Evolutionary conservation across 2,888 invertebrate genomes (phyloP).

Genomic region (Melieria crassipennis): DNA sequence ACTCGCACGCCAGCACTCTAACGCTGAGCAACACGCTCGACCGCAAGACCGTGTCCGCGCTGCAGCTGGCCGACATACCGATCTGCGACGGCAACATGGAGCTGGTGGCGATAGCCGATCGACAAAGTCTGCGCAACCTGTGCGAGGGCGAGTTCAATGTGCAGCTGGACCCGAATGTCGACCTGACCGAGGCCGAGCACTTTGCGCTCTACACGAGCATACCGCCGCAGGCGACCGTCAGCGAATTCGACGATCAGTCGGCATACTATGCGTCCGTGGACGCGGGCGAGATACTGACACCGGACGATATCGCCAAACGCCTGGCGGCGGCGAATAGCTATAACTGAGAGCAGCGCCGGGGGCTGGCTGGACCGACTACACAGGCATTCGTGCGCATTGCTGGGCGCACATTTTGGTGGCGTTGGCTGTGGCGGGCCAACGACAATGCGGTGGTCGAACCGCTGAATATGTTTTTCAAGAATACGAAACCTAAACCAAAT

Average conservation of each 20-base stretch:
- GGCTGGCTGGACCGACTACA: too few species aligned
- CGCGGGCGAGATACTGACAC: constrained; percentile 74
- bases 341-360: constrained; percentile 39
- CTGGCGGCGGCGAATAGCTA: constrained; percentile 56
- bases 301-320: constrained; percentile 63
- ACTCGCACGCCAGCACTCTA: constrained; percentile 63
- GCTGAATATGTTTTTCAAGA: too few species aligned
- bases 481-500: too few species aligned
- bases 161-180: constrained; percentile 69
- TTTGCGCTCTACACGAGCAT: constrained; percentile 87
- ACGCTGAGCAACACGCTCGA: constrained; percentile 62
- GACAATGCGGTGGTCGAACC: too few species aligned
- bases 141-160: constrained; percentile 66
- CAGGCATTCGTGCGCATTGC: too few species aligned
- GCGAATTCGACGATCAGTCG: constrained; percentile 89
- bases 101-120: constrained; percentile 69
- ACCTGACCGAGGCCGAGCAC: constrained; percentile 87
- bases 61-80: constrained; percentile 65
- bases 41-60: constrained; percentile 64
- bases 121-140: constrained; percentile 64
- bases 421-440: too few species aligned
- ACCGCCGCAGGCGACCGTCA: constrained; percentile 85
- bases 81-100: constrained; percentile 69
- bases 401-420: too few species aligned
- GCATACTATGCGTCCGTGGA: constrained; percentile 88